Evolutionary conservation across 2,888 invertebrate species (phyloP).

Genomic region (Yponomeuta cagnagella): DNA sequence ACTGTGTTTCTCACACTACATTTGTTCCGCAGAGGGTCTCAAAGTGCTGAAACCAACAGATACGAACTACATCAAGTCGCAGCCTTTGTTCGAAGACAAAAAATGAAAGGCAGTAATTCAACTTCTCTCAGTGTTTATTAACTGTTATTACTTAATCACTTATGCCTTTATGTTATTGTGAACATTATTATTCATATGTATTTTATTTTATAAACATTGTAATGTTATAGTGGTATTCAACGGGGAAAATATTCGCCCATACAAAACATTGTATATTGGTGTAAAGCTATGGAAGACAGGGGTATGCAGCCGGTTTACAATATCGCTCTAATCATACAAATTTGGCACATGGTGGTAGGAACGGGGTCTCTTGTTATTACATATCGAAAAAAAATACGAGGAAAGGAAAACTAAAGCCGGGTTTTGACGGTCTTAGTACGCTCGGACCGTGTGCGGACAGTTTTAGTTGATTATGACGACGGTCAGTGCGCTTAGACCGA

Average conservation of each 20-base stretch:
- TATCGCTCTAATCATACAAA: constrained; percentile 34
- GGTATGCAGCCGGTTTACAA: constrained; percentile 36
- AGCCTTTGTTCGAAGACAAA: constrained; percentile 47
- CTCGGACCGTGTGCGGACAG: too few relatives aligned
- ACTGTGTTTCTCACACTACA: too few relatives aligned
- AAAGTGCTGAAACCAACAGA: constrained; percentile 55
- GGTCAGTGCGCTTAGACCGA: too few relatives aligned
- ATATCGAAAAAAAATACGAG: neutral
- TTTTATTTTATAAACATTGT: constrained; percentile 53
- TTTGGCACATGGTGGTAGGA: constrained; percentile 68
- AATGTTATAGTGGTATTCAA: constrained; percentile 42
- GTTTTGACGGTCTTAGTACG: too few relatives aligned
- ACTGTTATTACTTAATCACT: constrained; percentile 47
- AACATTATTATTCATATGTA: constrained; percentile 57
- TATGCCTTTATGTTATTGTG: constrained; percentile 62
- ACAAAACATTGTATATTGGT: constrained; percentile 21
- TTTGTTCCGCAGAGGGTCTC: constrained; percentile 54
- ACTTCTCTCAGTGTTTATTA: constrained; percentile 64
- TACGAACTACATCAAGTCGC: constrained; percentile 42
- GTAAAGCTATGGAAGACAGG: constrained; percentile 66
- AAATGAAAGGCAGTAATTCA: constrained; percentile 31
- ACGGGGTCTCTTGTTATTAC: constrained; percentile 42
- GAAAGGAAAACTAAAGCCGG: neutral
- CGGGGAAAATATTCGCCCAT: constrained; percentile 22
- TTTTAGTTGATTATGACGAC: too few relatives aligned